A percentile compares a stretch with the other conserved stretches of the same genome.
phyloP scores from a whole-genome alignment of 2,888 invertebrate genomes.

The Epicampocera succincta region DNA sequence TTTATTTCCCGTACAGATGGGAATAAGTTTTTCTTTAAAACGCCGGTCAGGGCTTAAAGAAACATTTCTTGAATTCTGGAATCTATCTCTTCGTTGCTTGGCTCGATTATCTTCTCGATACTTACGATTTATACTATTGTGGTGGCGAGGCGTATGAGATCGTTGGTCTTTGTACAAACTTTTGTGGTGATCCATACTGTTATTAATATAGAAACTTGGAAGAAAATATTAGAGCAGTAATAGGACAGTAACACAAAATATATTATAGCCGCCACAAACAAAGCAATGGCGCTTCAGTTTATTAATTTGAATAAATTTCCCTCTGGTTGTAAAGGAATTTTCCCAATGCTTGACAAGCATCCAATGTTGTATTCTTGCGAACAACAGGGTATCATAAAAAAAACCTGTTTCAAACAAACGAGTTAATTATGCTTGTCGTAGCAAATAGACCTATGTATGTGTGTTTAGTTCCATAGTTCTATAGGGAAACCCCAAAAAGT shows the following conservation, averaged over 20 bases:
- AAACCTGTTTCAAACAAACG: no score
- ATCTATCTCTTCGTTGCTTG: slow-evolving; percentile 72
- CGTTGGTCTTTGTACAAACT: slow-evolving; percentile 66
- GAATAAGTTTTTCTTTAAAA: slow-evolving; percentile 3
- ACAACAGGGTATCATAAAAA: not conserved
- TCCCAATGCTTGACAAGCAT: slow-evolving; percentile 22
- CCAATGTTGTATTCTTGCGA: not conserved
- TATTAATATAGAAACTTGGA: not conserved
- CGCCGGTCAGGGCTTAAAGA: slow-evolving; percentile 69
- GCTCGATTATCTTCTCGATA: slow-evolving; percentile 69
- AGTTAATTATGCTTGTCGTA: no score
- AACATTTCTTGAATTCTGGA: slow-evolving; percentile 72
- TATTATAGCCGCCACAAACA: slow-evolving; percentile 8
- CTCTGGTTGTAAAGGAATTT: slow-evolving; percentile 34
- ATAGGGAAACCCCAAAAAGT: no score
- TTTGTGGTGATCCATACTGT: slow-evolving; percentile 64
- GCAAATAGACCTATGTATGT: no score
- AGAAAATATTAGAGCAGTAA: no score
- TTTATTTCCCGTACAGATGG: not conserved
- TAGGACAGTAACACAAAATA: no score
- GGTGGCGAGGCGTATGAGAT: slow-evolving; percentile 63
- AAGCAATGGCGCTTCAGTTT: slow-evolving; percentile 8
- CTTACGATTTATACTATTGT: slow-evolving; percentile 71
- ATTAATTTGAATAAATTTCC: slow-evolving; percentile 17
- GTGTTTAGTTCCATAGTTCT: no score